These are phyloP conservation scores for Dicerorhinus sumatrensis DNA, from an alignment of 2,113 vertebrate species.

Conservation along the genomic window DNA sequence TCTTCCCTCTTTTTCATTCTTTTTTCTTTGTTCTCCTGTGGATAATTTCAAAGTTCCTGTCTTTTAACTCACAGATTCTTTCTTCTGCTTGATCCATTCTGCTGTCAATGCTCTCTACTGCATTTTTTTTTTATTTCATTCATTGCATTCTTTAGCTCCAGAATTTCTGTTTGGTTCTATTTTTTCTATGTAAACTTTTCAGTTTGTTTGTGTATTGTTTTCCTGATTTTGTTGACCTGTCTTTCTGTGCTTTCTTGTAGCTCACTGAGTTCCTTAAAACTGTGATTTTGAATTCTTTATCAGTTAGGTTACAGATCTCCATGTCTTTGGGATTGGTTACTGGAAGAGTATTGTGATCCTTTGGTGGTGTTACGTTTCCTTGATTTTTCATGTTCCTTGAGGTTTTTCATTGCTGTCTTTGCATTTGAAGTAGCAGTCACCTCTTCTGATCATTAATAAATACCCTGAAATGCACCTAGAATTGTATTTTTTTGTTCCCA, in stretches of 20 bases:
- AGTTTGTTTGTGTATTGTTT: not conserved
- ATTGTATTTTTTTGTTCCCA: not conserved
- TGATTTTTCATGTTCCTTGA: not conserved
- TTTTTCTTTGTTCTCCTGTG: not conserved
- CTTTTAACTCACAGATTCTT: not conserved
- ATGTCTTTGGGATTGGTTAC: not conserved
- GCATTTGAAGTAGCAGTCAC: not conserved
- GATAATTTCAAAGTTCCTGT: not conserved
- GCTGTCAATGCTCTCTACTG: not conserved
- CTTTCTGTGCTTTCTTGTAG: not conserved
- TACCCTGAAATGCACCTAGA: not conserved
- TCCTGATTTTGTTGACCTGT: not conserved
- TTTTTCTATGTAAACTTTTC: not conserved
- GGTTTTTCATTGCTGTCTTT: not conserved
- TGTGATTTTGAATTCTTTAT: not conserved
- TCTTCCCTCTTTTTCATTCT: not conserved
- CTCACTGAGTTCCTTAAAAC: not conserved
- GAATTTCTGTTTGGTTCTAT: not conserved
- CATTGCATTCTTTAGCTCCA: not conserved
- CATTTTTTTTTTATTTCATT: not conserved
- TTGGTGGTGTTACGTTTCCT: not conserved
- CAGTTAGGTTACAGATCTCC: not conserved
- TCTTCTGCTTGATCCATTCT: not conserved
- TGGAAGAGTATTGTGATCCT: not conserved
- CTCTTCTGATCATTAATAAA: not conserved